Base-by-base conservation (phyloP, 2,113 vertebrate species). In the Hippocampus mohnikei region DNA sequence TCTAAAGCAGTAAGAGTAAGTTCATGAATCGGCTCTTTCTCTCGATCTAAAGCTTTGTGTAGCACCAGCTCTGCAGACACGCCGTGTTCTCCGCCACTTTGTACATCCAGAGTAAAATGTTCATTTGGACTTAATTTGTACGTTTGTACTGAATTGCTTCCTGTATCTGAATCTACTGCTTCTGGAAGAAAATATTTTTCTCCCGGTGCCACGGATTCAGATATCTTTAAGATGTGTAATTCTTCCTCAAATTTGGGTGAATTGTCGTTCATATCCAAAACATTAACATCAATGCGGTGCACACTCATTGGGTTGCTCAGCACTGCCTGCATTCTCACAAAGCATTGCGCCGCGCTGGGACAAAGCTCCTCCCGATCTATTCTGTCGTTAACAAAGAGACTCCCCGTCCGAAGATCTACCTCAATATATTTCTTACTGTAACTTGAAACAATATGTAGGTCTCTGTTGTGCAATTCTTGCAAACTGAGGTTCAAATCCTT, bases 231-330 rank as follows among this genome's bases (percentile, higher is more conserved):
- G 0, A 15, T 58, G 52, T 79, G 73, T n/a, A 85, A 60, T 11
- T 53, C 40, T 23, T 89, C 88, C n/a, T 78, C 40, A 55, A 95
- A 94, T 18, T 40, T 53, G 0, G 93, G 93, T 0, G 87, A 76
- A 67, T 94, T 92, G 40, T 95, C 94, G 40, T 94, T 94, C 41
- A 92, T 75, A 53, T 94, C 93, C 63, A 87, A 67, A 59, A 94
- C 74, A 41, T 64, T 77, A 0, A 94, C 66, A 9, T 93, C 92
- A 33, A 92, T 84, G 52, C 82, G 86, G 48, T 93, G 87, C 37
- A 89, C 78, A 44, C 75, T 72, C 78, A 94, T 62, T 0, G 93
- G 93, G 4, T 89, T 89, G 69, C 85, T 84, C 60, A 93, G 52
- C 70, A 93, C 79, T 29, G 93, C 88, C 72, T 94, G 89, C 74